Evolutionary conservation across 2,797 vertebrate genomes (phyloP).

Genomic region (Squalus acanthias): DNA sequence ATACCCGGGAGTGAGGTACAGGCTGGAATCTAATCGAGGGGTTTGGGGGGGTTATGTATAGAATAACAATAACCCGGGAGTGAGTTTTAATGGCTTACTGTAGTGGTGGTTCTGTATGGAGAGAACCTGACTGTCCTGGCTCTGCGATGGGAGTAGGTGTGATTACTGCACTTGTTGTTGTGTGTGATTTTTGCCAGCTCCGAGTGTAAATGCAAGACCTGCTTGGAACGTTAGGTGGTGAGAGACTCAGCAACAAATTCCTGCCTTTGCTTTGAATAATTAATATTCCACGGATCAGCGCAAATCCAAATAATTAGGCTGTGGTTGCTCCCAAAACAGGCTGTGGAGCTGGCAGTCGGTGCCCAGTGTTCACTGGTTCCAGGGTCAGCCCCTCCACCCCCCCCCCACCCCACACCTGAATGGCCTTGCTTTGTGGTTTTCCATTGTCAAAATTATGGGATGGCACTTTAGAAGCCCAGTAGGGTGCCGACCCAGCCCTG

Average conservation of each 20-base stretch:
- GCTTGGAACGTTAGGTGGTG: neutral
- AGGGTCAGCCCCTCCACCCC: neutral
- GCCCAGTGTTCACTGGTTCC: neutral
- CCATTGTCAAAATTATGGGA: neutral
- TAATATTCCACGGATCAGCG: neutral
- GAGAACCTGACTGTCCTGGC: neutral
- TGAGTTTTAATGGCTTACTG: neutral
- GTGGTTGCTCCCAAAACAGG: neutral
- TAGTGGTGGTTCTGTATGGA: neutral
- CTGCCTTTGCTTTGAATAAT: neutral
- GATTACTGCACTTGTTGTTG: neutral
- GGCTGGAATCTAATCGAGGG: neutral
- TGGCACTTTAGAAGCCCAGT: neutral
- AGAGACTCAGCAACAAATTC: neutral
- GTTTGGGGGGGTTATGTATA: neutral
- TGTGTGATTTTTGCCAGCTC: neutral
- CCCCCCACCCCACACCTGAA: too few species aligned
- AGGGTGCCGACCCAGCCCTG: too few species aligned
- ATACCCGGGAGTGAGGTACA: neutral
- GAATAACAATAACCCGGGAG: neutral
- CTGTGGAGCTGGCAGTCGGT: neutral
- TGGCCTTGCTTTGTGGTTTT: neutral
- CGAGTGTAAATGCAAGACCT: neutral
- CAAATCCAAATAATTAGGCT: neutral
- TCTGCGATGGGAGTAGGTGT: neutral